These are phyloP conservation scores for Psittacula cyanocephala DNA, from an alignment of 2,113 vertebrate genomes.

Conservation along the genomic window DNA sequence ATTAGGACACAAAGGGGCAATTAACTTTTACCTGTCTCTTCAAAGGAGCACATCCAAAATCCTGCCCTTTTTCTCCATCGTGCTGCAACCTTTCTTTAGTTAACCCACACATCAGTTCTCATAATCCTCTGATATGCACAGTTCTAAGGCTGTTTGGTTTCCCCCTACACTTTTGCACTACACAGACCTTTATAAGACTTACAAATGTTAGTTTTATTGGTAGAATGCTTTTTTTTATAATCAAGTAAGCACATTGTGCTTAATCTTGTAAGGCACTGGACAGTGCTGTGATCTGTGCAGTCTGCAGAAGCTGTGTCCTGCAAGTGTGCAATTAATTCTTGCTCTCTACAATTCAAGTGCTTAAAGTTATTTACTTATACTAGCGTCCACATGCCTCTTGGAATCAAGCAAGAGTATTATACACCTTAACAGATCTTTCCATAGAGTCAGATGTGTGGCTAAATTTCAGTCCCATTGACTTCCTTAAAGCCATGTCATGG, in stretches of 20 bases:
- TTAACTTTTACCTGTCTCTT: background rate
- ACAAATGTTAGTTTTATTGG: background rate
- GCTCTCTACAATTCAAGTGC: background rate
- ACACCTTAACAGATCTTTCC: background rate
- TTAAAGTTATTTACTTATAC: background rate
- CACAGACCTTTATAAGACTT: background rate
- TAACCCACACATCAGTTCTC: background rate
- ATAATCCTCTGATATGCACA: background rate
- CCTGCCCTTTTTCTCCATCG: background rate
- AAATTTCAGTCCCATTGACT: background rate
- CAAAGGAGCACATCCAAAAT: background rate
- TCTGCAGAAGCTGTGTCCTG: background rate
- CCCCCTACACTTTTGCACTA: background rate
- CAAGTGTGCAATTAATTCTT: background rate
- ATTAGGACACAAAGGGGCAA: background rate
- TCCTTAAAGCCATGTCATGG: background rate
- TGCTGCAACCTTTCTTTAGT: background rate
- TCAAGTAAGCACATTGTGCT: background rate
- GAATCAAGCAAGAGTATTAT: background rate
- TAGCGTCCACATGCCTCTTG: background rate
- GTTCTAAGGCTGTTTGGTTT: background rate
- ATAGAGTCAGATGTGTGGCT: background rate
- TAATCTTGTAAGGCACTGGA: background rate
- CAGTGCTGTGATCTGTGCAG: background rate
- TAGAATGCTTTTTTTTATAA: background rate